Percentiles rank a stretch among this genome's conserved stretches.
Conservation (phyloP, 2,888 invertebrate genomes). For the Minunthozetes semirufus region DNA sequence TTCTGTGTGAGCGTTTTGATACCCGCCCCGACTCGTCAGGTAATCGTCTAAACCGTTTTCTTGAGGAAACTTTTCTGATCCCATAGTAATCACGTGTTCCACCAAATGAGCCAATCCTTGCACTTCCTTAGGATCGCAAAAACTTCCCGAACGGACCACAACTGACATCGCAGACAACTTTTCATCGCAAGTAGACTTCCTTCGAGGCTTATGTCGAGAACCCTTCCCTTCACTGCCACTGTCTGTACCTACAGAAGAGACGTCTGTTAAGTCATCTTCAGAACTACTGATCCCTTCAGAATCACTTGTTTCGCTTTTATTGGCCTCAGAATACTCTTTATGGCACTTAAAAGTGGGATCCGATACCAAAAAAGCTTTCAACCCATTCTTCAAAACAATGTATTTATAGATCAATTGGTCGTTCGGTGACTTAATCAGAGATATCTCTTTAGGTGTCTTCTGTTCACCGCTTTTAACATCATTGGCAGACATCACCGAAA, state of each 20-base stretch:
- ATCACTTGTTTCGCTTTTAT: neutral
- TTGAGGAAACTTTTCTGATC: conserved; percentile 37
- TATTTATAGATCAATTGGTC: conserved; percentile 35
- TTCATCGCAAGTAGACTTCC: neutral
- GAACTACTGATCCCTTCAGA: neutral
- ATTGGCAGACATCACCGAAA: neutral
- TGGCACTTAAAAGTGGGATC: conserved; percentile 6
- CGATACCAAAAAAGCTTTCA: conserved; percentile 33
- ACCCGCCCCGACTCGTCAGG: conserved; percentile 35
- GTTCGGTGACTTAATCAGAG: conserved; percentile 27
- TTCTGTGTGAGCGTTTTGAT: conserved; percentile 38
- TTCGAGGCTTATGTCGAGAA: no score
- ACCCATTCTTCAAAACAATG: conserved; percentile 34
- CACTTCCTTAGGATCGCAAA: conserved; percentile 36
- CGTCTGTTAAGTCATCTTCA: conserved; percentile 19
- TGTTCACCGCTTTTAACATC: neutral
- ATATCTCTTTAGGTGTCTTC: neutral
- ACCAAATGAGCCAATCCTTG: conserved; percentile 38
- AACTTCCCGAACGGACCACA: conserved; percentile 32
- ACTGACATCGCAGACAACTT: conserved; percentile 34
- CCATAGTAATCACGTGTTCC: conserved; percentile 40
- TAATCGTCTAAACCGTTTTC: conserved; percentile 38
- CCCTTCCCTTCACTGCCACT: neutral
- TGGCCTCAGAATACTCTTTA: neutral
- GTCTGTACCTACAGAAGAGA: neutral